These are phyloP conservation scores for Sphaerodactylus townsendi DNA, from an alignment of 2,113 vertebrate genomes.

Conservation along the genomic window DNA sequence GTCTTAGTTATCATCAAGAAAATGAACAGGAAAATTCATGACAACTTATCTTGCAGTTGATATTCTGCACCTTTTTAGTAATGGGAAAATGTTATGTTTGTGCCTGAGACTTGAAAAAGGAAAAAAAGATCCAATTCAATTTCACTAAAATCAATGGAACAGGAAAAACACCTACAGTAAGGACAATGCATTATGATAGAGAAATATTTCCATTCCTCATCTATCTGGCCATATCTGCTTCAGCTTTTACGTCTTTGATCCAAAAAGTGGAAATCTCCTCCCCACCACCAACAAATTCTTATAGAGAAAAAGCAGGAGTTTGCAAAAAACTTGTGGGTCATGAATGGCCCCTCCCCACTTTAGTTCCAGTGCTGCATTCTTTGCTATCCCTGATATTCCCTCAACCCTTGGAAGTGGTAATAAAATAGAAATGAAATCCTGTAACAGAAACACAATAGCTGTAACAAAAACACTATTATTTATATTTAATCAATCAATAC, in stretches of 20 bases:
- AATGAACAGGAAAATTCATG: background rate
- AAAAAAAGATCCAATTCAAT: background rate
- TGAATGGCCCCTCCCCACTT: too few relatives aligned
- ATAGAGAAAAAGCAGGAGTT: too few relatives aligned
- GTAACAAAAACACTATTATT: background rate
- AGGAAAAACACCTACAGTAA: too few relatives aligned
- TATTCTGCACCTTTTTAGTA: background rate
- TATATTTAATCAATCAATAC: background rate
- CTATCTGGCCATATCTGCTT: background rate
- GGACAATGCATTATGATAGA: too few relatives aligned
- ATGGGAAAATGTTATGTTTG: background rate
- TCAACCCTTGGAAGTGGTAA: too few relatives aligned
- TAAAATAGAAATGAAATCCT: background rate
- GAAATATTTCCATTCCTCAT: background rate
- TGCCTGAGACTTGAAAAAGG: background rate
- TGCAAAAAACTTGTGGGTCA: too few relatives aligned
- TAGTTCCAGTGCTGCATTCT: too few relatives aligned
- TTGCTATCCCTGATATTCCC: too few relatives aligned
- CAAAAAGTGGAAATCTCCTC: background rate
- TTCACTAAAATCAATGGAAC: background rate
- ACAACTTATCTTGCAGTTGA: background rate
- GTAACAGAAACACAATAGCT: background rate
- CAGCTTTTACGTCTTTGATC: background rate
- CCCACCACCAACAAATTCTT: too few relatives aligned
- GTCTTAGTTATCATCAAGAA: background rate